A percentile compares a stretch with the other conserved stretches of the same genome.
Conservation (phyloP, 1,140 invertebrate genomes). For the Periplaneta americana region DNA sequence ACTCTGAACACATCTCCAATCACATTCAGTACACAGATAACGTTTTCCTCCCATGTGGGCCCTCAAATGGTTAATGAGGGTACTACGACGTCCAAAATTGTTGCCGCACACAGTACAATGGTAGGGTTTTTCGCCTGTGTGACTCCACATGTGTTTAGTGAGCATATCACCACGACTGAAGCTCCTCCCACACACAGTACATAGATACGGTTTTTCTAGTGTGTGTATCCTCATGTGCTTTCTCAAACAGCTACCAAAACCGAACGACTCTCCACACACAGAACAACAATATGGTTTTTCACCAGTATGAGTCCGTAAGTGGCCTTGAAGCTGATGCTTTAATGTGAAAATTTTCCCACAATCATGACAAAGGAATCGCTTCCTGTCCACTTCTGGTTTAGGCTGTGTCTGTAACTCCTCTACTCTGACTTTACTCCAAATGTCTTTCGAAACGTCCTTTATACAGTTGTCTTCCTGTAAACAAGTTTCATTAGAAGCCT, state of each 20-base stretch:
- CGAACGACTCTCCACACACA: conserved; percentile 28
- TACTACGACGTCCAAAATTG: conserved; percentile 42
- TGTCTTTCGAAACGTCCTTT: not conserved
- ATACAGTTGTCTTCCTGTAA: not conserved
- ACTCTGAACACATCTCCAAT: conserved; percentile 37
- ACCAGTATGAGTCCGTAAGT: not conserved
- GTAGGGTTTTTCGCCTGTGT: conserved; percentile 65
- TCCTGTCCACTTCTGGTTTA: conserved; percentile 62
- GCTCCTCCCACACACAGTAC: not conserved
- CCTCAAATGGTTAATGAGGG: not conserved
- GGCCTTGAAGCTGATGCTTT: not conserved
- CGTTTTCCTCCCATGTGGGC: conserved; percentile 50
- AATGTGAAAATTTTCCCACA: conserved; percentile 48
- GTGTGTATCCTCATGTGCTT: conserved; percentile 51
- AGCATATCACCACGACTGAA: conserved; percentile 33
- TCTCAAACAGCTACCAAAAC: not conserved
- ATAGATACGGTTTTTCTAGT: conserved; percentile 36
- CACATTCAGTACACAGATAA: conserved; percentile 32
- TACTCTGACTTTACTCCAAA: not conserved
- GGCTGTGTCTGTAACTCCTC: not conserved
- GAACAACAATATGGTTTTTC: conserved; percentile 26
- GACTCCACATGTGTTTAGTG: conserved; percentile 42
- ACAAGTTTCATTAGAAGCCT: not conserved
- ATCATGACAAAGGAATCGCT: conserved; percentile 50
- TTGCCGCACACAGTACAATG: conserved; percentile 68